Conservation (phyloP, 2,888 invertebrate genomes). For the Drosophila basisetae region DNA sequence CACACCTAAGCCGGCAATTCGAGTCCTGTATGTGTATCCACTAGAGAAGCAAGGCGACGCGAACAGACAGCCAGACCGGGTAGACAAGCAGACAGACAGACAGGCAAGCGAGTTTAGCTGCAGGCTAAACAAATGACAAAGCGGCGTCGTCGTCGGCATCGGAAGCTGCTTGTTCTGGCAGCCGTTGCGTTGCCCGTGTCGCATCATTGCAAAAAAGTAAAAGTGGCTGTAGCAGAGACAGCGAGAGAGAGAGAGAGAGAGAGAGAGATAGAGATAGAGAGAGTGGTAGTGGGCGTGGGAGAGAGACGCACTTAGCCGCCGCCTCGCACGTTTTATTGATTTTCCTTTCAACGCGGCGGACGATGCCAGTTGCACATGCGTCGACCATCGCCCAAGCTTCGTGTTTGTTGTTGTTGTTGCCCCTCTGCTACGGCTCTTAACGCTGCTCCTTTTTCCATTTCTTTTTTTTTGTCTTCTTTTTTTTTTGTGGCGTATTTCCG, state of each 20-base stretch:
- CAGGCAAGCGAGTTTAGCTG: slow-evolving; percentile 71
- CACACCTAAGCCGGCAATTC: slow-evolving; percentile 68
- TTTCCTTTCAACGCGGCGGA: slow-evolving; percentile 57
- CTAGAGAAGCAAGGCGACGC: slow-evolving; percentile 29
- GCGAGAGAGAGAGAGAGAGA: not conserved
- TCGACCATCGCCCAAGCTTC: slow-evolving; percentile 49
- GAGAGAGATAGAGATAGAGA: not conserved
- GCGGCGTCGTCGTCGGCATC: slow-evolving; percentile 56
- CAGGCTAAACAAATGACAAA: slow-evolving; percentile 79
- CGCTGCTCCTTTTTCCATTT: slow-evolving; percentile 7
- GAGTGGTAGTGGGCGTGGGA: not conserved
- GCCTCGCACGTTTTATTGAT: slow-evolving; percentile 78
- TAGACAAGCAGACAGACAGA: slow-evolving; percentile 22
- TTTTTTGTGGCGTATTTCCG: slow-evolving; percentile 64
- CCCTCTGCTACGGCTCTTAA: slow-evolving; percentile 24
- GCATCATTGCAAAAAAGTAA: slow-evolving; percentile 72
- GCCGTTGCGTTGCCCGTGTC: slow-evolving; percentile 70
- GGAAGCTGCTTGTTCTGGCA: slow-evolving; percentile 76
- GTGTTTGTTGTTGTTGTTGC: slow-evolving; percentile 5
- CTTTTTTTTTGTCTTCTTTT: slow-evolving; percentile 11
- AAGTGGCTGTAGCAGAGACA: slow-evolving; percentile 50
- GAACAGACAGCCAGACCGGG: slow-evolving; percentile 16
- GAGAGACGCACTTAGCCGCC: slow-evolving; percentile 38
- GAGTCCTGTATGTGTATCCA: slow-evolving; percentile 34
- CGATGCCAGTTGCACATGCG: slow-evolving; percentile 76